These are phyloP conservation scores for Pyralis farinalis DNA, from an alignment of 2,888 invertebrate species.

Conservation along the genomic window DNA sequence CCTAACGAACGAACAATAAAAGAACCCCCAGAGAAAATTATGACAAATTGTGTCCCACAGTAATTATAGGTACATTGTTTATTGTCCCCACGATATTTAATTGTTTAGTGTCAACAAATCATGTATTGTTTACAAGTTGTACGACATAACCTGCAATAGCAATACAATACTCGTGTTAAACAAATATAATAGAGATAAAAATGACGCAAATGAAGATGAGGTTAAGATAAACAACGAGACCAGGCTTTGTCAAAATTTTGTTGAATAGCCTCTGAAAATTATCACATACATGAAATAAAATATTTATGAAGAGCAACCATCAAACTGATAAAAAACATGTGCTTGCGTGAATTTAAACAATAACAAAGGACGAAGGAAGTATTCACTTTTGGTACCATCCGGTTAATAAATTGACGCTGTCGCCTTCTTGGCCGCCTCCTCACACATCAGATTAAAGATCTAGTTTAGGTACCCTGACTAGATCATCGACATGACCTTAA, in stretches of 20 bases:
- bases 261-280: background rate
- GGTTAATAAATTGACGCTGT: conserved; percentile 50
- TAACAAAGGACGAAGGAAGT: conserved; percentile 38
- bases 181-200: background rate
- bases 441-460: conserved; percentile 27
- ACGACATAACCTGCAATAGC: conserved; percentile 10
- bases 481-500: conserved; percentile 19
- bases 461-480: background rate
- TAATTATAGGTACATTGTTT: conserved; percentile 43
- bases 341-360: background rate
- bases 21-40: conserved; percentile 1
- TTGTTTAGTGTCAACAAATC: conserved; percentile 26
- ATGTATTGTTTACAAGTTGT: conserved; percentile 23
- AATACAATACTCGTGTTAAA: conserved; percentile 8
- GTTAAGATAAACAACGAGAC: background rate
- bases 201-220: background rate
- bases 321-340: background rate
- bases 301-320: background rate
- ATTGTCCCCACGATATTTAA: conserved; percentile 21
- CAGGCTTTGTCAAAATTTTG: background rate
- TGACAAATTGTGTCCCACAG: conserved; percentile 28
- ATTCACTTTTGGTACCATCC: conserved; percentile 55
- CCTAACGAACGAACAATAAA: background rate
- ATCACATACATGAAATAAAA: background rate
- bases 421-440: conserved; percentile 32